phyloP scores from a whole-genome alignment of 2,797 vertebrate species.

The Poeciliopsis turneri region DNA sequence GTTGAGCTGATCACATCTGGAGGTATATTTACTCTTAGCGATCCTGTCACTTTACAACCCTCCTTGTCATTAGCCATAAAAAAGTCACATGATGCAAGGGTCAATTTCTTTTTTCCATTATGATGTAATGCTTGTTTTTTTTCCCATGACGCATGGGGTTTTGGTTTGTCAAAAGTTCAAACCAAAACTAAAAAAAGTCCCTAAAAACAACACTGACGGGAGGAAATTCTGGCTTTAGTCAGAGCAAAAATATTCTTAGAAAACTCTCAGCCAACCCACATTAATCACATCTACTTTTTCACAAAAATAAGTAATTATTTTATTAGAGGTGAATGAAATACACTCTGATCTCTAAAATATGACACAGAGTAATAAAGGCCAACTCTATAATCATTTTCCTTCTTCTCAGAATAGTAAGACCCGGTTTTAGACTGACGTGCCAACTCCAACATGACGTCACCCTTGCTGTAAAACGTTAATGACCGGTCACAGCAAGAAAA shows the following conservation, averaged over 20 bases:
- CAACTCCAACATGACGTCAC: not conserved
- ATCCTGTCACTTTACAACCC: not conserved
- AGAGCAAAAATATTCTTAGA: not conserved
- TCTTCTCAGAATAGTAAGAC: not conserved
- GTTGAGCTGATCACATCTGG: not conserved
- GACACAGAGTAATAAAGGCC: not conserved
- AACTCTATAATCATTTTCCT: not conserved
- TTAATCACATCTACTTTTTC: not conserved
- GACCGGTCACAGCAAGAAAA: not conserved
- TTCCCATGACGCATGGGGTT: not conserved
- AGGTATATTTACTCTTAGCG: not conserved
- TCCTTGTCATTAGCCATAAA: not conserved
- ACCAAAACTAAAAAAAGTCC: constrained; percentile 1
- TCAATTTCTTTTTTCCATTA: not conserved
- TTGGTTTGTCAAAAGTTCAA: not conserved
- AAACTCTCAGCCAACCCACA: not conserved
- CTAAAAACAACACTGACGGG: not conserved
- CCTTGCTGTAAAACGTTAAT: not conserved
- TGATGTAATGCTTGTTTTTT: not conserved
- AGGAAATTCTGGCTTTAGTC: not conserved
- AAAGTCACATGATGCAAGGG: not conserved
- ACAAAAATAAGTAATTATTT: not conserved
- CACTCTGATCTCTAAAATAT: not conserved
- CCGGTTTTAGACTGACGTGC: not conserved
- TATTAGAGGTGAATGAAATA: not conserved